Evolutionary conservation across 2,113 vertebrate genomes (phyloP), one percentile per base, ranked within the genome.

Genomic region (Rousettus leschenaultii): DNA sequence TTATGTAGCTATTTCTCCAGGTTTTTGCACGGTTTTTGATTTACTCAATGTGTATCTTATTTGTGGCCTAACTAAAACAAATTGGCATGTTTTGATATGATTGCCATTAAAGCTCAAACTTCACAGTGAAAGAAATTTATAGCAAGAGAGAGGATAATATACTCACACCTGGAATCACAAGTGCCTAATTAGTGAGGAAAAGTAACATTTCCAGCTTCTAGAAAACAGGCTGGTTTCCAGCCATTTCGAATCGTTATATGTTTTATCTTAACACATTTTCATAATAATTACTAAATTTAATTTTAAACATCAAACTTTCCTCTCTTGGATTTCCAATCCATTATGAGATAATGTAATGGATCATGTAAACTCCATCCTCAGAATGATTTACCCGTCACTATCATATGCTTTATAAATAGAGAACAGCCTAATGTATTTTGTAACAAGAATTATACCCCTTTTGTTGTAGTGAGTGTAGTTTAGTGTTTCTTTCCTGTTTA

Each of bases 181-280:
- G 10, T 5, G 33, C 24, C 65, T 89, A 35, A 55, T 68, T 45
- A 73, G 13, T 7, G 24, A 70, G 14, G 11, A 61, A 63, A 63
- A 40, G 16, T 43, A 89, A 43, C n/a, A 61, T 71, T 71, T 94
- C 75, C 68, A 75, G 16, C 19, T 66, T 89, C 82, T n/a, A 80
- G 38, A 86, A 92, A 91, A 26, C 2, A 87, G 26, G 4, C 6
- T 86, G 70, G 83, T 94, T 90, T 86, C 22, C 21, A 90, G 38
- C 3, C 15, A 26, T 77, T 96, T 86, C 11, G 21, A n/a, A 86
- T 35, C n/a, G 45, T 18, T 6, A 3, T 5, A 21, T 75, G 65
- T 91, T 96, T 45, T 96, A 48, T 55, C 74, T 78, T 73, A 95
- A 94, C 7, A 10, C 14, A 86, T 40, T 43, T 80, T 95, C 45